Evolutionary conservation across 2,888 invertebrate species (phyloP).

Genomic region (Elmis aenea): DNA sequence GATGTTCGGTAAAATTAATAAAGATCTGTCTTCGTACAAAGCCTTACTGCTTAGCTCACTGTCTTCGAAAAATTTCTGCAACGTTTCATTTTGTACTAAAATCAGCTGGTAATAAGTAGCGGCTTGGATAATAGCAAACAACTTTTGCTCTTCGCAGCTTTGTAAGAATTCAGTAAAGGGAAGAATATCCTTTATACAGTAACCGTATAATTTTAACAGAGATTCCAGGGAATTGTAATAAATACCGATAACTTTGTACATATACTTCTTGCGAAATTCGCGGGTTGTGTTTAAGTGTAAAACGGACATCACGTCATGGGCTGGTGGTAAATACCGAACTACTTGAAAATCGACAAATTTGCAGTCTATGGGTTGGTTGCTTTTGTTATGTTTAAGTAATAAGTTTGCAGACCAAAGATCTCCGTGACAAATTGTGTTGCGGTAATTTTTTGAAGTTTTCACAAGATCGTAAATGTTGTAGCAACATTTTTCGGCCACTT

Average conservation of each 20-base stretch:
- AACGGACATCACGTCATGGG: constrained; percentile 55
- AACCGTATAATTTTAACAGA: constrained; percentile 26
- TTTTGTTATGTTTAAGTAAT: constrained; percentile 18
- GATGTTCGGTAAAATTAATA: constrained; percentile 28
- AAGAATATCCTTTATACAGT: constrained; percentile 27
- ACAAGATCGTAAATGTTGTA: constrained; percentile 30
- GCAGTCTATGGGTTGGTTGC: constrained; percentile 28
- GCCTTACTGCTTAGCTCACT: constrained; percentile 25
- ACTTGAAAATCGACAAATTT: constrained; percentile 44
- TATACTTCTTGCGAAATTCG: constrained; percentile 29
- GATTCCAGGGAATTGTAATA: constrained; percentile 38
- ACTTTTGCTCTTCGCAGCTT: constrained; percentile 37
- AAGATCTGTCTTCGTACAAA: constrained; percentile 33
- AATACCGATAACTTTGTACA: constrained; percentile 33
- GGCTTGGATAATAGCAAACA: constrained; percentile 33
- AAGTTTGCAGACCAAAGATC: constrained; percentile 61
- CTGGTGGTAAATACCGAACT: constrained; percentile 56
- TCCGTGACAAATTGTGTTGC: constrained; percentile 56
- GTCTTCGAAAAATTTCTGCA: constrained; percentile 29
- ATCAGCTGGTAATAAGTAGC: constrained; percentile 37
- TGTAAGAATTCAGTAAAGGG: constrained; percentile 33
- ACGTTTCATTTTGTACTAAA: constrained; percentile 25
- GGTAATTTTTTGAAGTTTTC: constrained; percentile 41
- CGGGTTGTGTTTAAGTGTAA: constrained; percentile 35
- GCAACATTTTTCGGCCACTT: constrained; percentile 23